Base-by-base conservation (phyloP, 2,888 invertebrate genomes). In the Mythimna albipuncta region DNA sequence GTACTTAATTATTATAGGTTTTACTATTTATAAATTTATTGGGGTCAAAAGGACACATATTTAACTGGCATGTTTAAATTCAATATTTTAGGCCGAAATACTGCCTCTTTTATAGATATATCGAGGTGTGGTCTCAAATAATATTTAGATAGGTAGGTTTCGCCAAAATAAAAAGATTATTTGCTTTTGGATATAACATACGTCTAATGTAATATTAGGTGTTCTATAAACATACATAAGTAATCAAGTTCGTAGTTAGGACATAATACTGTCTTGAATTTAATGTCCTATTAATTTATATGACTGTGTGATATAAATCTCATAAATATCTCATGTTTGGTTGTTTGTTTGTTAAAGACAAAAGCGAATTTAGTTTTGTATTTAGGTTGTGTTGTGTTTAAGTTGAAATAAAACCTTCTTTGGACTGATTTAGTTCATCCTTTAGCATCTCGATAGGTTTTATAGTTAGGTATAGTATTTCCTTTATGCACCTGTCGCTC, bases 311-410 rank as follows among this genome's bases (percentile, higher is more conserved):
- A 81, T 64, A 38, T 52, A 47, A 63, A 41, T 32, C 2, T 59
- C 21, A 64, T 44, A 58, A 44, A 64, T 65, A 44, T 78, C 62
- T 76, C 68, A 77, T 77, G 82, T 79, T 84, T 84, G 44, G 81
- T 86, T 59, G 57, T 74, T 68, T 58, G 75, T 68, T 77, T 70
- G 75, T 21, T 79, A 75, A 78, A 84, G 86, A 84, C 74, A 82
- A 68, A 68, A 65, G 58, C 61, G 47, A 82, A 78, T 82, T 77
- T 77, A 77, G 70, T 77, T 82, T 65, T 77, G 19, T 64, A 61
- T n/a, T 59, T 69, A 61, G 41, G n/a, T 69, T 57, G 44, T 61
- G 41, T 61, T 19, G 61, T 41, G 58, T 81, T 81, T 50, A 13
- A 1, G 54, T 55, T 41, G 16, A 41, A 64, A n/a, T 81, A 35